Conservation (phyloP, 2,113 vertebrate genomes). For the Ciconia boyciana region DNA sequence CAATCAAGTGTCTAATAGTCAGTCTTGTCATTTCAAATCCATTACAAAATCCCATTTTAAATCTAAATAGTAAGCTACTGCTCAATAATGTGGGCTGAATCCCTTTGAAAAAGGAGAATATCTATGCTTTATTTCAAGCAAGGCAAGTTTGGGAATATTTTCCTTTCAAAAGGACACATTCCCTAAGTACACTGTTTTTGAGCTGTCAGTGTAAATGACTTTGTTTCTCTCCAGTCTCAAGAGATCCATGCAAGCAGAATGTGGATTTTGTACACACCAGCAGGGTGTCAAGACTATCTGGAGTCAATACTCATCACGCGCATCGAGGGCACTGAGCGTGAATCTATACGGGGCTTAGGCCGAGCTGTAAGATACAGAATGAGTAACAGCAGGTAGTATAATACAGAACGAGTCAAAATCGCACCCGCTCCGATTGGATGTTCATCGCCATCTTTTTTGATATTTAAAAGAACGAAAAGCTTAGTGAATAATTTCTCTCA, state of each 20-base stretch:
- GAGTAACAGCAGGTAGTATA: not conserved
- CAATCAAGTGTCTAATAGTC: not conserved
- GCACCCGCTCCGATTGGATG: not conserved
- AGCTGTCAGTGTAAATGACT: not conserved
- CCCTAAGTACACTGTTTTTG: not conserved
- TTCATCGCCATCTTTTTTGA: not conserved
- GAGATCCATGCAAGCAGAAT: not conserved
- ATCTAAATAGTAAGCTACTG: not conserved
- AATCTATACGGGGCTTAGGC: accelerated
- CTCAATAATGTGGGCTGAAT: not conserved
- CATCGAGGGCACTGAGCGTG: not conserved
- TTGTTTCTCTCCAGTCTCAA: not conserved
- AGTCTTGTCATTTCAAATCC: not conserved
- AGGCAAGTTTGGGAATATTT: not conserved
- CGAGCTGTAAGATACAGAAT: not conserved
- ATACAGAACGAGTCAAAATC: not conserved
- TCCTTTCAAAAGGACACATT: not conserved
- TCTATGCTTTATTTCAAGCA: not conserved
- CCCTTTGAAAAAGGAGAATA: not conserved
- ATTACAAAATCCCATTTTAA: not conserved
- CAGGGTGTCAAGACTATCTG: not conserved
- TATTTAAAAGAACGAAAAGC: not conserved
- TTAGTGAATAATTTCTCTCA: not conserved
- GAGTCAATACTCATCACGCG: not conserved
- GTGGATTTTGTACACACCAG: not conserved